Conservation (phyloP, 2,888 invertebrate species). For the Clitarchus hookeri region DNA sequence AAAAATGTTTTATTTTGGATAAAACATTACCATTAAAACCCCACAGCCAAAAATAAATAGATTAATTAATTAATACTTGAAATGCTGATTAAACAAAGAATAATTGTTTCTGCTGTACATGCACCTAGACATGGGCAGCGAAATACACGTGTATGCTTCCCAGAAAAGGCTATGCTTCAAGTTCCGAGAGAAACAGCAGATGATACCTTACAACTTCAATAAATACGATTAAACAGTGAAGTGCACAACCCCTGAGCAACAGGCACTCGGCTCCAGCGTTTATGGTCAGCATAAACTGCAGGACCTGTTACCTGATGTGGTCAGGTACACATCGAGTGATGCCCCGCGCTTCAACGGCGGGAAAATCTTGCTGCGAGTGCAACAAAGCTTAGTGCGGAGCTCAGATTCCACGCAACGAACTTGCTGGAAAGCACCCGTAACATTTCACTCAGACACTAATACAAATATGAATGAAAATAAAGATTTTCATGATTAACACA, state of each 20-base stretch:
- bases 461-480: too few relatives aligned
- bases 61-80: too few relatives aligned
- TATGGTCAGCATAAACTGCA: conserved; percentile 19
- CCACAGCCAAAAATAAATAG: too few relatives aligned
- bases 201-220: not conserved
- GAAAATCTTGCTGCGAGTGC: conserved; percentile 77
- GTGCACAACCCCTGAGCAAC: conserved; percentile 11
- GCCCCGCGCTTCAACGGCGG: conserved; percentile 82
- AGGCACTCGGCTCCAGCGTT: not conserved
- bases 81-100: too few relatives aligned
- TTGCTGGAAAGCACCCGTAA: conserved; percentile 60
- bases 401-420: conserved; percentile 77
- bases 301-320: conserved; percentile 73
- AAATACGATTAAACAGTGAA: not conserved
- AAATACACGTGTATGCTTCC: too few relatives aligned
- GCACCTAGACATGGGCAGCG: too few relatives aligned
- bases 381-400: conserved; percentile 71
- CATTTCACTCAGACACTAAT: not conserved
- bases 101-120: too few relatives aligned
- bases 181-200: not conserved
- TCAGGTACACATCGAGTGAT: conserved; percentile 81
- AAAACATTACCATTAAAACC: too few relatives aligned
- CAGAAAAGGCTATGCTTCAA: too few relatives aligned
- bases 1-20: too few relatives aligned
- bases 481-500: too few relatives aligned